Conservation (phyloP, 1,140 invertebrate genomes). For the Halyomorpha halys region DNA sequence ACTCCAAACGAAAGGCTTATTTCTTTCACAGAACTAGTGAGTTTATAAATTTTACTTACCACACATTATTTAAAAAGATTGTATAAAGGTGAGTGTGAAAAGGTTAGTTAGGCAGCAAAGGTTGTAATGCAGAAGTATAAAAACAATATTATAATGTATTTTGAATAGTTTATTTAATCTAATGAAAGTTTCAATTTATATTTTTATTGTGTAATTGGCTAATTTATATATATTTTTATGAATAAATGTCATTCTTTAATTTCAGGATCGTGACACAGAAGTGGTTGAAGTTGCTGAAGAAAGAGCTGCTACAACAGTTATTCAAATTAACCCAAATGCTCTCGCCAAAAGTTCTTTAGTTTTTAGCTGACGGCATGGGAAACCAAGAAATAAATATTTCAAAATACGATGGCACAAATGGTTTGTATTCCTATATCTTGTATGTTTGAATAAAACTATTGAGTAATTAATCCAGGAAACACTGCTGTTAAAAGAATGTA, state of each 20-base stretch:
- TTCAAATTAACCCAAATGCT: conserved; percentile 9
- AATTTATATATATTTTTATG: not conserved
- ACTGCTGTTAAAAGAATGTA: no score
- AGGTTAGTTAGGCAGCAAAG: not conserved
- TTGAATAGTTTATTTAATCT: not conserved
- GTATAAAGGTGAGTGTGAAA: not conserved
- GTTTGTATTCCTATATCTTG: no score
- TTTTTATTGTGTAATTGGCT: not conserved
- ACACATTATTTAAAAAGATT: not conserved
- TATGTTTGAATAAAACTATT: no score
- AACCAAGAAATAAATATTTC: no score
- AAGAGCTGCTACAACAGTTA: not conserved
- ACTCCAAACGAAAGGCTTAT: conserved; percentile 24
- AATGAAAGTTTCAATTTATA: not conserved
- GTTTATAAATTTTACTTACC: not conserved
- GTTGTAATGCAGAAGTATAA: not conserved
- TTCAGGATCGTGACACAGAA: not conserved
- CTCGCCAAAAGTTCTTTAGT: not conserved
- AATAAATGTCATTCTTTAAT: not conserved
- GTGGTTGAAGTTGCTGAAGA: not conserved
- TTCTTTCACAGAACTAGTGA: conserved; percentile 5
- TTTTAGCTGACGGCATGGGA: not conserved
- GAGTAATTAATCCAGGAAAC: no score
- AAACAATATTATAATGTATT: not conserved
- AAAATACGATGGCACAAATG: no score